Base-by-base conservation (phyloP, 2,797 vertebrate genomes). In the Sphaeramia orbicularis region DNA sequence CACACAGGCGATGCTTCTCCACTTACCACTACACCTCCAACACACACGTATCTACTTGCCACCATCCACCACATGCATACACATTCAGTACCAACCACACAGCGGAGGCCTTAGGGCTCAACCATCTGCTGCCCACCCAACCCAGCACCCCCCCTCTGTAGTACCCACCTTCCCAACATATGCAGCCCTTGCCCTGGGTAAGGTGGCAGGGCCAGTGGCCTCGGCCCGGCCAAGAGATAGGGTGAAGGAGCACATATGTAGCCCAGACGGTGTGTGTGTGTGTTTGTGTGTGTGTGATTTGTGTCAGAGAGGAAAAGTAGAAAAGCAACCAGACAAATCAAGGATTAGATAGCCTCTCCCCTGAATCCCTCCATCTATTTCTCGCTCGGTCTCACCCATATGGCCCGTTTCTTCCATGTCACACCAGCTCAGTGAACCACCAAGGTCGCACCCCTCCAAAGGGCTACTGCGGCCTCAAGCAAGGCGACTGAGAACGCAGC, bases 141-240 rank as follows among this genome's bases (percentile, higher is more conserved):
- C 59, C 45, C 76, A 66, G 40, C 67, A 24, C 58, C 74, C 95
- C 71, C 89, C 87, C 83, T 93, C 95, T 90, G 94, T 85, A 81
- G 91, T 86, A 84, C 94, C 96, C 95, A 95, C 95, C 96, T 97
- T 96, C 96, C 95, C 93, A 96, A 95, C 97, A 97, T 94, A 97
- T 94, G 97, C 95, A 97, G 96, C 95, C 96, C 96, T 92, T 93
- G 92, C 92, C 92, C 92, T 91, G 92, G 92, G 92, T 94, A 84
- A 92, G 89, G 89, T 90, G 91, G 90, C 87, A 77, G 91, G 90
- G 90, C 75, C 85, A 85, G 83, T 76, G 85, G 84, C 86, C 87
- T 37, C 44, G 48, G 83, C 85, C 89, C 74, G 63, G 90, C 86
- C 84, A 86, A 83, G 86, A 86, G 88, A 63, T 61, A 72, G 74